Evolutionary conservation across 2,888 invertebrate genomes (phyloP).

Genomic region (Rotaria macrura): DNA sequence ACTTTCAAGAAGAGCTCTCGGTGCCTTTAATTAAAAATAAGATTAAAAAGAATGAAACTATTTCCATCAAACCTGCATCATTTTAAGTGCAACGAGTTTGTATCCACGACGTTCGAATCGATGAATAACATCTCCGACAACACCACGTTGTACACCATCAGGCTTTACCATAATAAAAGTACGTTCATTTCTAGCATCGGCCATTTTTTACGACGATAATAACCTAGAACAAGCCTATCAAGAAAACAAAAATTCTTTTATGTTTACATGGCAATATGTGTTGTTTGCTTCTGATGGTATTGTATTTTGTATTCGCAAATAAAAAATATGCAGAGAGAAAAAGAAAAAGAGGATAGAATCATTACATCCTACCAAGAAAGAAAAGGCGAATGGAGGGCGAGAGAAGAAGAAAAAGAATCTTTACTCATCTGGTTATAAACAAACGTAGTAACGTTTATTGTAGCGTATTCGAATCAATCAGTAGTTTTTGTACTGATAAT

Average conservation of each 20-base stretch:
- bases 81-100: constrained; percentile 87
- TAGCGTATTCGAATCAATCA: neutral
- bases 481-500: neutral
- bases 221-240: too few relatives aligned
- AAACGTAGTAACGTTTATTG: neutral
- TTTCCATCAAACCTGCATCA: constrained; percentile 62
- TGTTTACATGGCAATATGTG: neutral
- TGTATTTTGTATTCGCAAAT: neutral
- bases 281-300: neutral
- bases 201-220: neutral
- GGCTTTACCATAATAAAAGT: constrained; percentile 98
- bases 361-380: neutral
- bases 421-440: neutral
- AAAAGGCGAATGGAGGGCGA: neutral
- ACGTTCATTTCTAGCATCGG: constrained; percentile 58
- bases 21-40: constrained; percentile 51
- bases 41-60: neutral
- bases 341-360: neutral
- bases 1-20: constrained; percentile 70
- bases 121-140: constrained; percentile 86
- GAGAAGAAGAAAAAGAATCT: neutral
- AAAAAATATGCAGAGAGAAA: neutral
- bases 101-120: constrained; percentile 93
- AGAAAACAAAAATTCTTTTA: neutral
- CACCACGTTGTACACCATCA: constrained; percentile 91